phyloP scores from a whole-genome alignment of 2,888 invertebrate species.

The Epinotia brunnichana region DNA sequence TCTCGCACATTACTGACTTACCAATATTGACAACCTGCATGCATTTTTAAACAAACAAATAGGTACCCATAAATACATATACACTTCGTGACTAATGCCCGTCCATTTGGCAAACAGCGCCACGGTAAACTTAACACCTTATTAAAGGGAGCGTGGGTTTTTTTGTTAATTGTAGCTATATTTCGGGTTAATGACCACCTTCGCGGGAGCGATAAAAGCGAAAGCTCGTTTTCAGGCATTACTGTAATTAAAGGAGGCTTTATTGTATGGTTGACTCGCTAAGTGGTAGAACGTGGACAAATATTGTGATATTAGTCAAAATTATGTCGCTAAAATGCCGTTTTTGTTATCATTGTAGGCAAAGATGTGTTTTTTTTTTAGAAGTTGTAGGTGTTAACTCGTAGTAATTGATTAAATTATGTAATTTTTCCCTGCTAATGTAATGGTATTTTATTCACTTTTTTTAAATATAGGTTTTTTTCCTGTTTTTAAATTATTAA shows the following conservation, averaged over 20 bases:
- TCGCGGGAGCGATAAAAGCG: slow-evolving; percentile 73
- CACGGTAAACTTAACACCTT: slow-evolving; percentile 77
- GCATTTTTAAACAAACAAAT: slow-evolving; percentile 43
- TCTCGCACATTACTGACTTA: background rate
- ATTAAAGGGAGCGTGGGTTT: slow-evolving; percentile 75
- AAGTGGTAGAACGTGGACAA: slow-evolving; percentile 50
- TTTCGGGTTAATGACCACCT: slow-evolving; percentile 76
- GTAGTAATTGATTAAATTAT: no score
- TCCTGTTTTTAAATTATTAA: no score
- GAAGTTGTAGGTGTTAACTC: no score
- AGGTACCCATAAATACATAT: slow-evolving; percentile 34
- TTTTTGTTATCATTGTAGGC: background rate
- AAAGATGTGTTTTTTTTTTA: background rate
- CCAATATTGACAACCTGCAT: background rate
- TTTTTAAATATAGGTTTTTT: no score
- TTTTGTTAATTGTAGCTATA: slow-evolving; percentile 80
- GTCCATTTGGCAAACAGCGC: slow-evolving; percentile 69
- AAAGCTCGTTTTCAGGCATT: slow-evolving; percentile 67
- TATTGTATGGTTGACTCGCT: slow-evolving; percentile 66
- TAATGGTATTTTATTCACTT: no score
- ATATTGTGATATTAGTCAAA: slow-evolving; percentile 26
- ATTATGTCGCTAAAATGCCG: slow-evolving; percentile 8
- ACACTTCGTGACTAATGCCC: slow-evolving; percentile 66
- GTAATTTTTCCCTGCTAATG: no score
- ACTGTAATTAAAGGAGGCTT: slow-evolving; percentile 73